Conservation (phyloP, 2,888 invertebrate species). For the Cataglyphis altisquamis region DNA sequence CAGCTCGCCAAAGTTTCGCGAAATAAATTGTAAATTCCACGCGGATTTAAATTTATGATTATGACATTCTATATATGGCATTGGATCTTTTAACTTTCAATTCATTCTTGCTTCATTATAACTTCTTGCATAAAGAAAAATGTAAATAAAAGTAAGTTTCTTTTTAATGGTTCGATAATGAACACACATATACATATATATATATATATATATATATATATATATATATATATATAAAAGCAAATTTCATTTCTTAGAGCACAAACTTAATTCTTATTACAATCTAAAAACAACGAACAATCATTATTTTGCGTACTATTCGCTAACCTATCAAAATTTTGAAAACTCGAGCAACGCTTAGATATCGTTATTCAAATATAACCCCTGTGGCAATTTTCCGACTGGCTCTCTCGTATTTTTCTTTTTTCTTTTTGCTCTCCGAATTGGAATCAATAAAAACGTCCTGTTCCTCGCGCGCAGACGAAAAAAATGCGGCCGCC, state of each 20-base stretch:
- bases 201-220: no score
- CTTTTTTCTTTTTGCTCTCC: conserved; percentile 27
- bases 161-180: not conserved
- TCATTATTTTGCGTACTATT: conserved; percentile 12
- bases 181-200: not conserved
- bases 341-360: conserved; percentile 42
- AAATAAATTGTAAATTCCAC: conserved; percentile 60
- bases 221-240: not conserved
- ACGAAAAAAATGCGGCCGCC: conserved; percentile 43
- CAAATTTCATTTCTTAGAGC: not conserved
- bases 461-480: conserved; percentile 45
- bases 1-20: conserved; percentile 56
- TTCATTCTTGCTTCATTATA: not conserved
- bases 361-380: conserved; percentile 55
- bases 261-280: conserved; percentile 19
- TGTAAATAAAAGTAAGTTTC: conserved; percentile 1
- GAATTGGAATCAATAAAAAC: conserved; percentile 49
- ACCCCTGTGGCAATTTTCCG: conserved; percentile 42
- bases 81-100: conserved; percentile 17
- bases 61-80: not conserved
- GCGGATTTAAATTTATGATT: conserved; percentile 43
- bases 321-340: conserved; percentile 12
- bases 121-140: not conserved
- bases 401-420: conserved; percentile 32
- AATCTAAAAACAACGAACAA: conserved; percentile 10